phyloP scores from a whole-genome alignment of 2,888 invertebrate species.

The Ophion slaviceki region DNA sequence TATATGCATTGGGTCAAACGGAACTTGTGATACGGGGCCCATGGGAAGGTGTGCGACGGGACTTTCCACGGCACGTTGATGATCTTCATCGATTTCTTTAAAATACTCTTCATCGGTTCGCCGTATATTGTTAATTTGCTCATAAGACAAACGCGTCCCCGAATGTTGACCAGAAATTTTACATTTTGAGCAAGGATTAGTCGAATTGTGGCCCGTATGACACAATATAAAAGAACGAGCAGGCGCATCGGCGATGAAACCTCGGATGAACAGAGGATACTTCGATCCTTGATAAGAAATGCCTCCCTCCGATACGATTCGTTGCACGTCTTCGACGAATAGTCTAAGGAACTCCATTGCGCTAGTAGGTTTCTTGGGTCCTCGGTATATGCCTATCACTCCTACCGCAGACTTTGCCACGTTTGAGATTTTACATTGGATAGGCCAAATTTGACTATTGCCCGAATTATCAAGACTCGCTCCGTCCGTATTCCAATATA shows the following conservation, averaged over 20 bases:
- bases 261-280: conserved; percentile 18
- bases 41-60: conserved; percentile 29
- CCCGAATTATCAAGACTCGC: conserved; percentile 13
- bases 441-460: conserved; percentile 60
- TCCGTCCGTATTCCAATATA: conserved; percentile 31
- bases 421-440: conserved; percentile 52
- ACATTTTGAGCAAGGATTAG: conserved; percentile 38
- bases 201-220: conserved; percentile 33
- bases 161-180: conserved; percentile 31
- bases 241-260: conserved; percentile 38
- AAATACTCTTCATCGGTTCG: conserved; percentile 36
- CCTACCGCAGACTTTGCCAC: conserved; percentile 41
- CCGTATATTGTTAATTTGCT: not conserved
- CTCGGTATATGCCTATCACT: conserved; percentile 63
- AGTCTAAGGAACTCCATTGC: conserved; percentile 10
- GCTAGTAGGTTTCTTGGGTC: conserved; percentile 40
- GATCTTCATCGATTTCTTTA: conserved; percentile 19
- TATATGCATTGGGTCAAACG: conserved; percentile 53
- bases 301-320: conserved; percentile 38
- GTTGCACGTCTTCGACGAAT: conserved; percentile 3
- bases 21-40: conserved; percentile 30
- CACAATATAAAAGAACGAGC: conserved; percentile 34
- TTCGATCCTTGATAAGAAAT: conserved; percentile 21
- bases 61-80: conserved; percentile 2
- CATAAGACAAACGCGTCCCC: conserved; percentile 13